These are phyloP conservation scores for Pteruthius melanotis DNA, from an alignment of 2,113 vertebrate genomes.

Conservation along the genomic window DNA sequence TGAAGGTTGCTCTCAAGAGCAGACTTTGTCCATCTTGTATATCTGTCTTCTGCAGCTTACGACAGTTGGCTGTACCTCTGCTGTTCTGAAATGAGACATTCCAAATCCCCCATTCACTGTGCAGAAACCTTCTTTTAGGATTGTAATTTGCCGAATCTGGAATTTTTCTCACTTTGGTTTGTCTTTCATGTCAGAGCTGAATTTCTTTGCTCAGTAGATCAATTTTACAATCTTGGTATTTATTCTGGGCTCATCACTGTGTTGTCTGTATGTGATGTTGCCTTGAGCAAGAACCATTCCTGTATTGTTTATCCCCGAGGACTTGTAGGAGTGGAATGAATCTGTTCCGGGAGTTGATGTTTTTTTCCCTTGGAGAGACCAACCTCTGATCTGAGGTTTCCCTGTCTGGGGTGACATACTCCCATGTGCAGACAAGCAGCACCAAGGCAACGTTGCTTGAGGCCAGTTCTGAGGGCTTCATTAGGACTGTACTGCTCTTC, in stretches of 20 bases:
- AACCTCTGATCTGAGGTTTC: conserved; percentile 41
- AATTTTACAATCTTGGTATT: conserved; percentile 57
- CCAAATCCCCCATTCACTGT: neutral
- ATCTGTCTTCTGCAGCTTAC: conserved; percentile 16
- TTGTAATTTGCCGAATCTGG: neutral
- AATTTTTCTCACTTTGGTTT: conserved; percentile 29
- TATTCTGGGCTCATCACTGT: conserved; percentile 46
- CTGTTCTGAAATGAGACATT: neutral
- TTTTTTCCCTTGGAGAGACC: conserved; percentile 27
- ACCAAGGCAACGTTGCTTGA: conserved; percentile 13
- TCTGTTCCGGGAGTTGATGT: conserved; percentile 4
- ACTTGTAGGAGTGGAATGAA: conserved; percentile 40
- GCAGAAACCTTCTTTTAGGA: neutral
- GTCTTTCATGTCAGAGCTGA: conserved; percentile 15
- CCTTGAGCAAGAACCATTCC: conserved; percentile 52
- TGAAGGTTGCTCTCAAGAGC: conserved; percentile 48
- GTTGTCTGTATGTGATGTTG: conserved; percentile 44
- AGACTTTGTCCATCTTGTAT: neutral
- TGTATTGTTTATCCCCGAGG: conserved; percentile 41
- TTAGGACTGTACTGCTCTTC: neutral
- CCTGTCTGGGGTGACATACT: conserved; percentile 21
- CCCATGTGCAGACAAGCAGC: neutral
- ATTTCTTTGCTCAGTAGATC: conserved; percentile 55
- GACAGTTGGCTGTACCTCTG: neutral
- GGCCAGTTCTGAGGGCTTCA: neutral